Evolutionary conservation across 2,888 invertebrate species (phyloP), one percentile per base, ranked within the genome.

Genomic region (Acrocera orbiculus): DNA sequence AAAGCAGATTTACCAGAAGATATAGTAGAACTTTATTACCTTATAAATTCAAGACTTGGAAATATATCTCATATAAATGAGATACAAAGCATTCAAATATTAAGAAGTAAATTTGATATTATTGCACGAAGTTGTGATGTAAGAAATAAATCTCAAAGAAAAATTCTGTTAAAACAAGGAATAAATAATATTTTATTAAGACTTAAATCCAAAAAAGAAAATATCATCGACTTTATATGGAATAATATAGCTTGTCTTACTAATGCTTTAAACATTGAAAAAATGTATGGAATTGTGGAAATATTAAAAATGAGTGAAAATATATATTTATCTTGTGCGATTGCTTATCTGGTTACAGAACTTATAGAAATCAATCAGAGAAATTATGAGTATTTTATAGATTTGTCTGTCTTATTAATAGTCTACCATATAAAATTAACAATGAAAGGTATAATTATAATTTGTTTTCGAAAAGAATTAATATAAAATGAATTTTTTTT

Each of bases 1-100:
- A 10, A 30, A 13, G 5, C 15, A 14, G 30, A 20, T 8, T 8
- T 25, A 20, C 14, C 14, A 25, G 39, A 43, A 1, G 46, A 51
- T 41, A 29, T 52, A 5, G 39, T 56, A 4, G 58, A 59, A 38
- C 48, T 58, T 26, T 48, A 52, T 2, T 51, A 55, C 42, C 40
- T 53, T 1, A 48, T 54, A 10, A 14, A 14, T 7, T 13, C 16
- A 6, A 14, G 22, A 19, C 13, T 34, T 13, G 16, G 20, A 16
- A 23, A 16, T 10, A 8, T 15, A 13, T 19, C 26, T 26, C 23
- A 31, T 14, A n/a, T 20, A n/a, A 20, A n/a, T n/a, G n/a, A n/a
- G n/a, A n/a, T n/a, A n/a, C n/a, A n/a, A n/a, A n/a, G n/a, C 20
- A 27, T 32, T 10, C 24, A 32, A 16, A 14, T 5, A 20, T 15